Evolutionary conservation across 1,140 invertebrate species (phyloP).

Genomic region (Acromyrmex heyeri): DNA sequence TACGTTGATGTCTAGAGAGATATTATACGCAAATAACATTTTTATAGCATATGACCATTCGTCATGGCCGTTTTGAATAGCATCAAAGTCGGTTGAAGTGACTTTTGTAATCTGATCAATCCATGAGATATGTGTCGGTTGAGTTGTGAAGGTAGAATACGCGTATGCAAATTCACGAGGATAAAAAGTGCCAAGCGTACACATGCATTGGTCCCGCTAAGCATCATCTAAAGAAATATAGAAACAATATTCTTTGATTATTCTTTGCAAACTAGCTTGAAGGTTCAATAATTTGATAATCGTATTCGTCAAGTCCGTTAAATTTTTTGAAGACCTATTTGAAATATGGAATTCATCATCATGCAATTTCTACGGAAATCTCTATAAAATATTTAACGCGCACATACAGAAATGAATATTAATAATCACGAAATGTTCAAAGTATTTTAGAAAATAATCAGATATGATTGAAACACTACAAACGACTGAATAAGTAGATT

Average conservation of each 20-base stretch:
- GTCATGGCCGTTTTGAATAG: constrained; percentile 52
- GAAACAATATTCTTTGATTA: constrained; percentile 23
- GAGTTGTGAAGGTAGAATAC: constrained; percentile 42
- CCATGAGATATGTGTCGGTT: constrained; percentile 39
- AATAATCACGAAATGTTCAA: constrained; percentile 7
- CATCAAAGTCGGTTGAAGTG: constrained; percentile 58
- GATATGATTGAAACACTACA: neutral
- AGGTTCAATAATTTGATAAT: constrained; percentile 35
- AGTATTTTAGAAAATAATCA: constrained; percentile 25
- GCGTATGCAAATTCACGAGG: constrained; percentile 48
- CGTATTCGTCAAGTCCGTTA: neutral
- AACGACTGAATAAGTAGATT: constrained; percentile 11
- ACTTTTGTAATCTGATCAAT: constrained; percentile 64
- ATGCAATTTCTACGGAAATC: neutral
- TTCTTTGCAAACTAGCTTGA: neutral
- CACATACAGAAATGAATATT: neutral
- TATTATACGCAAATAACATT: constrained; percentile 41
- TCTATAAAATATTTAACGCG: constrained; percentile 1
- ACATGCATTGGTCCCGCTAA: constrained; percentile 24
- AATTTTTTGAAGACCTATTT: neutral
- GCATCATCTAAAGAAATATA: constrained; percentile 14
- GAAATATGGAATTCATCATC: neutral
- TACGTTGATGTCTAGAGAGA: neutral
- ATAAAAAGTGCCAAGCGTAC: constrained; percentile 35
- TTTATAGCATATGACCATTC: constrained; percentile 27